phyloP scores from a whole-genome alignment of 2,113 vertebrate genomes.

The Mixornis gularis region DNA sequence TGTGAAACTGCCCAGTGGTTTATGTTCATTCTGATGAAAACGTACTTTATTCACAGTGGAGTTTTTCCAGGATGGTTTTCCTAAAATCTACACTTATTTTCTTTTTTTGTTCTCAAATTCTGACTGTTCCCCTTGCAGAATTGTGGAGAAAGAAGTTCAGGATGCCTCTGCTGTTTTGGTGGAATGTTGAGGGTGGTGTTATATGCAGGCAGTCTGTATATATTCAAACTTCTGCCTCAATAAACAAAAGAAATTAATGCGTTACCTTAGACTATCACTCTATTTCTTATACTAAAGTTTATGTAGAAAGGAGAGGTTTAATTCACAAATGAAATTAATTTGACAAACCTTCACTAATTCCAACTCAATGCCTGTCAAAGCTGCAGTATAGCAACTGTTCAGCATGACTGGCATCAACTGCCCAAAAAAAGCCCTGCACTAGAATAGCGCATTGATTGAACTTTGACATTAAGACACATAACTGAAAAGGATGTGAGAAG shows the following conservation, averaged over 20 bases:
- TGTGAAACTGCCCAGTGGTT: neutral
- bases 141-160: neutral
- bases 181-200: neutral
- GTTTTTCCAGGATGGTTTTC: neutral
- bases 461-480: neutral
- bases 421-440: neutral
- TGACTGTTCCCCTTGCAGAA: neutral
- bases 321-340: conserved; percentile 13
- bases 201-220: neutral
- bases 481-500: neutral
- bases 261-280: neutral
- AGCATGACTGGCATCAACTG: neutral
- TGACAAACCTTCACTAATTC: neutral
- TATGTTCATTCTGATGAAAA: neutral
- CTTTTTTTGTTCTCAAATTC: neutral
- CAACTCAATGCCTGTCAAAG: neutral
- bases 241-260: neutral
- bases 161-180: neutral
- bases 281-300: neutral
- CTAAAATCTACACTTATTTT: neutral
- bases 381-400: neutral
- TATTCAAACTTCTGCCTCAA: neutral
- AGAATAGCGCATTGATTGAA: neutral
- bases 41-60: neutral
- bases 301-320: neutral